These are phyloP conservation scores for Lomographa bimaculata DNA, from an alignment of 2,888 invertebrate species.

Conservation along the genomic window DNA sequence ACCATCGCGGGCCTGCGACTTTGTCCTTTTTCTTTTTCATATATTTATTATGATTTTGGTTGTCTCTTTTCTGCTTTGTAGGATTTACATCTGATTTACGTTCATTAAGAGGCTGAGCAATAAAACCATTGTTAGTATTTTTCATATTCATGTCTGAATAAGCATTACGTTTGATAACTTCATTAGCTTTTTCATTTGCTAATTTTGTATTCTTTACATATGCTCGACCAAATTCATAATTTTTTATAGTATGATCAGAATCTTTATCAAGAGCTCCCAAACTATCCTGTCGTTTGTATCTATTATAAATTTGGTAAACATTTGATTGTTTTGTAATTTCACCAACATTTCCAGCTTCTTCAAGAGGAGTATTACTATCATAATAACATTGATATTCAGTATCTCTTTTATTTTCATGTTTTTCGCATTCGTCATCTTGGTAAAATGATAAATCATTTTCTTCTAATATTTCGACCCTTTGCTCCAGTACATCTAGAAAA, in stretches of 20 bases:
- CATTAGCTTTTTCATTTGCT: background rate
- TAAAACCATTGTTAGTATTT: background rate
- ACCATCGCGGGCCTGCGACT: slow-evolving; percentile 23
- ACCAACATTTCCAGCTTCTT: slow-evolving; percentile 2
- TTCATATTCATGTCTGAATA: background rate
- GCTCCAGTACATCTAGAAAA: slow-evolving; percentile 48
- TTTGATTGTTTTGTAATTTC: background rate
- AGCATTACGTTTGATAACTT: background rate
- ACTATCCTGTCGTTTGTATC: slow-evolving; percentile 5
- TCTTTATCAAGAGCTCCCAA: background rate
- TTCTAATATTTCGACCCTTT: slow-evolving; percentile 57
- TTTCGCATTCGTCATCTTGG: slow-evolving; percentile 23
- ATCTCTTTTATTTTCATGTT: slow-evolving; percentile 26
- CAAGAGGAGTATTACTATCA: background rate
- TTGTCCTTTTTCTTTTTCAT: slow-evolving; percentile 2
- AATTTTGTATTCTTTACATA: background rate
- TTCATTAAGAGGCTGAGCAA: background rate
- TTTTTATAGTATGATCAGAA: slow-evolving; percentile 7
- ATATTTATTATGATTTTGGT: too few species aligned
- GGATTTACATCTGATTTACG: background rate
- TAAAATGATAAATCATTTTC: slow-evolving; percentile 46
- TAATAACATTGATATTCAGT: background rate
- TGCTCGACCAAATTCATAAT: slow-evolving; percentile 11
- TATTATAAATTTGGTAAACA: background rate
- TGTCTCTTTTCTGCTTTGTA: background rate